Base-by-base conservation (phyloP, 1,140 invertebrate genomes). In the Bombus fervidus region DNA sequence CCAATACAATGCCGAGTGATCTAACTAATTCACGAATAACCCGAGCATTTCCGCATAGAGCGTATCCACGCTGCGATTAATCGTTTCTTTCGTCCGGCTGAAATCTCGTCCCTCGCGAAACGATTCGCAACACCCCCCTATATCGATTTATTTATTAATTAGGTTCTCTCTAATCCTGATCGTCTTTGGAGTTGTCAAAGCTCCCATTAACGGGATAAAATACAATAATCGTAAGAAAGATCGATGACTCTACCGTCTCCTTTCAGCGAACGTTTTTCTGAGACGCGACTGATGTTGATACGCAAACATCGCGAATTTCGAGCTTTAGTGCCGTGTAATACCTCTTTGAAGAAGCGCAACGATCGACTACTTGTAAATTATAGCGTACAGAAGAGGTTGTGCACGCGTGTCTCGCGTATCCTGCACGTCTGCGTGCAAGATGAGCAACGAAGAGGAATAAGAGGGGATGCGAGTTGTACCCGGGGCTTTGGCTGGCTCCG, bases 401-500 rank as follows among this genome's bases (percentile, higher is more conserved):
- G 71, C n/a, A 79, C 77, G 31, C 53, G 64, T 76, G 59, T 74
- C 43, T 62, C 71, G 43, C 34, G 13, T 39, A 22, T 18, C 28
- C 15, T 15, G 57, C 13, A 25, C 74, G 59, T 80, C 6, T 75
- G 69, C n/a, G 59, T 59, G 62, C 62, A 43, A 22, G 34, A 72
- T n/a, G 25, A 68, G 34, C 37, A 47, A 41, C 22, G 39, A 28
- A 15, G 62, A 47, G 25, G 22, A 18, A 3, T 8, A 81, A 66
- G n/a, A 76, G 53, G 77, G 84, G 72, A 83, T 83, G 62, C 64
- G 18, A 59, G 79, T 59, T 18, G 83, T 74, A 85, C 68, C 81
- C 77, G 62, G 72, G 86, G 62, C 87, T 86, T 77, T 81, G 86
- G 81, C 88, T 90, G 78, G 83, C 74, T 81, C 75, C 68, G 75